phyloP scores from a whole-genome alignment of 1,140 invertebrate genomes.

The Zaprionus ornatus region DNA sequence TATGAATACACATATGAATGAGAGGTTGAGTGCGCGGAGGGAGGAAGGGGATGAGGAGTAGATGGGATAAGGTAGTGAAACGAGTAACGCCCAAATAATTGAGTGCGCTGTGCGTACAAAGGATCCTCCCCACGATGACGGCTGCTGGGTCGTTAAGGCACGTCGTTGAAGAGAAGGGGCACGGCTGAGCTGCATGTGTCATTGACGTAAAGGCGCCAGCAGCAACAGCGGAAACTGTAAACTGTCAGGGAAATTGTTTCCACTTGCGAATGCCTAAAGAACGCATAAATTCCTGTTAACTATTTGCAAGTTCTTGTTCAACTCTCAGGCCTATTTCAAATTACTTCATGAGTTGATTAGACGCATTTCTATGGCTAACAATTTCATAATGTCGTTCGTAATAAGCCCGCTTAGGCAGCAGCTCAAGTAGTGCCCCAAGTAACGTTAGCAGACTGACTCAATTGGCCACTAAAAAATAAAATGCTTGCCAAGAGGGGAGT shows the following conservation, averaged over 20 bases:
- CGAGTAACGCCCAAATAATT: conserved; percentile 75
- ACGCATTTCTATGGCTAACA: not conserved
- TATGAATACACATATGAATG: conserved; percentile 35
- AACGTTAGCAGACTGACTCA: conserved; percentile 40
- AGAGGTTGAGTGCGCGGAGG: conserved; percentile 5
- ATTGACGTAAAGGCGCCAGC: conserved; percentile 49
- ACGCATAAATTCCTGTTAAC: not conserved
- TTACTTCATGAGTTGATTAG: not conserved
- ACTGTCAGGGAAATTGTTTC: not conserved
- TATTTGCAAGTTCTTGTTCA: not conserved
- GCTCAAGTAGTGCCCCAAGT: not conserved
- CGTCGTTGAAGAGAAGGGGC: conserved; percentile 11
- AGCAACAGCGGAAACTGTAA: not conserved
- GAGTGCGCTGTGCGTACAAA: conserved; percentile 65
- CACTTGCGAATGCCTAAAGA: not conserved
- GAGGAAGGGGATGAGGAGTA: not conserved
- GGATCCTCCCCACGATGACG: conserved; percentile 49
- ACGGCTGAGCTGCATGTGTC: conserved; percentile 59
- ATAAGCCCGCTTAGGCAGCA: conserved; percentile 43
- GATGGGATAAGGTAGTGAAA: conserved; percentile 44
- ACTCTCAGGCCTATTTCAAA: not conserved
- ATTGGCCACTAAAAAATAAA: conserved; percentile 60
- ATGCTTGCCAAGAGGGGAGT: not conserved
- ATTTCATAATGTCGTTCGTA: conserved; percentile 14
- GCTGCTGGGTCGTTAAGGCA: conserved; percentile 16